Percentiles rank a stretch among this genome's conserved stretches.
These are phyloP conservation scores for Cryptotermes secundus DNA, from an alignment of 1,140 invertebrate genomes.

Conservation along the genomic window DNA sequence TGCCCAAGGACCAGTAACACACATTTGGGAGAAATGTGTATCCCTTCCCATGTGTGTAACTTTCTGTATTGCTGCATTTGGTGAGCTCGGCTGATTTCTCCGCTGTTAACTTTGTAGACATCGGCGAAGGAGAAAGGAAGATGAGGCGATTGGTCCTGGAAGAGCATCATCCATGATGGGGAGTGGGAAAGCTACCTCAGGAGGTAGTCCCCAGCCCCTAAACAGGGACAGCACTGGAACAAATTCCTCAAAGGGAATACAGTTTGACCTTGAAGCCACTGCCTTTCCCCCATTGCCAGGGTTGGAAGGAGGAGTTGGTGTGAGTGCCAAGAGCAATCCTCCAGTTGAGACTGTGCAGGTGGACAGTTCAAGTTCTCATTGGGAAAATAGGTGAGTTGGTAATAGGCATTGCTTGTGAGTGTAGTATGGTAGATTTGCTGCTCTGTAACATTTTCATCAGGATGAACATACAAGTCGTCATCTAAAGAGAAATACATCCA, in stretches of 20 bases:
- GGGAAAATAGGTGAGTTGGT: constrained; percentile 36
- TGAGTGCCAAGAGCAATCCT: constrained; percentile 36
- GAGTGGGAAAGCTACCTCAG: constrained; percentile 20
- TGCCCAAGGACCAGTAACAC: background rate
- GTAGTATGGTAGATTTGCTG: constrained; percentile 8
- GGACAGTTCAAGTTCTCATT: constrained; percentile 32
- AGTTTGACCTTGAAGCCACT: constrained; percentile 78
- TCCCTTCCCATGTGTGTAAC: background rate
- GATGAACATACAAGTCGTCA: background rate
- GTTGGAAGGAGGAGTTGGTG: constrained; percentile 41
- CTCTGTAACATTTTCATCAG: background rate
- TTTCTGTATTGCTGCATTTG: background rate
- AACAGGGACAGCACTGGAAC: constrained; percentile 22
- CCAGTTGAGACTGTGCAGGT: constrained; percentile 30
- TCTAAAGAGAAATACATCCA: background rate
- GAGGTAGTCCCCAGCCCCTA: constrained; percentile 34
- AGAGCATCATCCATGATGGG: constrained; percentile 5
- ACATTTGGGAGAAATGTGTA: background rate
- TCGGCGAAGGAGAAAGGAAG: constrained; percentile 50
- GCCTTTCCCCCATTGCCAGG: constrained; percentile 82
- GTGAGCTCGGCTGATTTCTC: constrained; percentile 14
- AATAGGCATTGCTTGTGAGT: background rate
- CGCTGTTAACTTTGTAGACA: constrained; percentile 38
- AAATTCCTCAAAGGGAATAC: constrained; percentile 9
- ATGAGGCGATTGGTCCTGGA: constrained; percentile 40